Evolutionary conservation across 1,140 invertebrate species (phyloP).

Genomic region (Acyrthosiphon pisum): DNA sequence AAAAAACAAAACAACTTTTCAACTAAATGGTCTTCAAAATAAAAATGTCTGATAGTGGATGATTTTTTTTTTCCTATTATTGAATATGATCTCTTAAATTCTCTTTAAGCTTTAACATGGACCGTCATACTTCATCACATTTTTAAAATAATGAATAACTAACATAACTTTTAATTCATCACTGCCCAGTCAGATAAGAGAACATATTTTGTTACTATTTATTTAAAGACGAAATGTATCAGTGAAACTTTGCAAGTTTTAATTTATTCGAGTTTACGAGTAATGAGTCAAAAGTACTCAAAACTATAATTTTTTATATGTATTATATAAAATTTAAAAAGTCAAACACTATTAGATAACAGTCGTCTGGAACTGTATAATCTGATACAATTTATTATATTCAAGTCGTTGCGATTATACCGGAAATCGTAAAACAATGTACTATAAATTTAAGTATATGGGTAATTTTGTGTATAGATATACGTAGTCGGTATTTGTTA

Average conservation of each 20-base stretch:
- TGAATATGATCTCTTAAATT: background rate
- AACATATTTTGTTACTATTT: background rate
- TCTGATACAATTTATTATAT: background rate
- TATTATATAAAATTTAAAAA: background rate
- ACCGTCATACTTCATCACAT: too few relatives aligned
- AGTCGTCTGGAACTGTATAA: background rate
- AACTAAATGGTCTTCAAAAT: background rate
- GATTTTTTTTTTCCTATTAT: background rate
- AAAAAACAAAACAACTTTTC: background rate
- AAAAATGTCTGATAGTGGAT: background rate
- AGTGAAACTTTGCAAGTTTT: background rate
- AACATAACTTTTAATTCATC: background rate
- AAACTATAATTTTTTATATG: background rate
- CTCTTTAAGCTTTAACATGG: background rate
- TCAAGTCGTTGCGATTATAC: background rate
- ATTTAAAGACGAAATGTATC: too few relatives aligned
- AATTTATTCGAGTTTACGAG: background rate
- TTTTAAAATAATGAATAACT: background rate
- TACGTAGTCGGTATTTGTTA: background rate
- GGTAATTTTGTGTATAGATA: background rate
- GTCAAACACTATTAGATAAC: background rate
- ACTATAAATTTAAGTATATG: background rate
- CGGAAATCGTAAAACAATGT: constrained; percentile 14
- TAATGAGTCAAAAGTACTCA: background rate
- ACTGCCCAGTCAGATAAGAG: background rate